Percentiles rank a stretch among this genome's conserved stretches.
These are phyloP conservation scores for Cinara cedri DNA, from an alignment of 2,888 invertebrate genomes.

Conservation along the genomic window DNA sequence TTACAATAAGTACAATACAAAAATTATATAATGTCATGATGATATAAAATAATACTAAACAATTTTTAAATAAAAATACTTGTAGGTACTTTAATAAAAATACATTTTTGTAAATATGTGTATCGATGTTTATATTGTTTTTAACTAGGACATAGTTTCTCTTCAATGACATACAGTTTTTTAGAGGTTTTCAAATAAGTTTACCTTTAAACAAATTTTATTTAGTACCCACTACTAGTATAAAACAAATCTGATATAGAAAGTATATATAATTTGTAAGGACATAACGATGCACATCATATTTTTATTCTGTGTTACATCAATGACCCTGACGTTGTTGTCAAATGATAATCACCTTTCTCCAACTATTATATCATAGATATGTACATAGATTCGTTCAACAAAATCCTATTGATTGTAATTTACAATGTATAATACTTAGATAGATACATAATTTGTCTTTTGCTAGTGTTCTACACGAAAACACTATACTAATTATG, in stretches of 20 bases:
- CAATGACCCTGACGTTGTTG: conserved; percentile 44
- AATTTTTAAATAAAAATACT: too few relatives aligned
- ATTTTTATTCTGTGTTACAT: conserved; percentile 39
- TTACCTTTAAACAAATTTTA: neutral
- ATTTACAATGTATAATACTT: neutral
- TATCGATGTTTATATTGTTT: too few relatives aligned
- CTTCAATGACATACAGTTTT: neutral
- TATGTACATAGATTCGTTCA: neutral
- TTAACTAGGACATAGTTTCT: too few relatives aligned
- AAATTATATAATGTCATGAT: too few relatives aligned
- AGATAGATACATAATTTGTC: neutral
- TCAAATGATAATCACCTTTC: conserved; percentile 48
- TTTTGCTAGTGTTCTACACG: neutral
- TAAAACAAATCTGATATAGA: conserved; percentile 39
- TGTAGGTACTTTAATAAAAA: too few relatives aligned
- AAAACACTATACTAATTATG: too few relatives aligned
- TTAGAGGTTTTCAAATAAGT: neutral
- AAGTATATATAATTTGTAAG: conserved; percentile 41
- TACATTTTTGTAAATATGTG: too few relatives aligned
- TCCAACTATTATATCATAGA: conserved; percentile 50
- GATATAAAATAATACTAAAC: too few relatives aligned
- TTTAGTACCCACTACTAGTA: neutral
- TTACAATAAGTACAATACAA: too few relatives aligned
- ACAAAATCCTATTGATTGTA: neutral
- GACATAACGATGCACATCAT: conserved; percentile 17